Percentiles rank a stretch among this genome's conserved stretches.
These are phyloP conservation scores for Capricornis sumatraensis DNA, from an alignment of 2,113 vertebrate genomes.

Conservation along the genomic window DNA sequence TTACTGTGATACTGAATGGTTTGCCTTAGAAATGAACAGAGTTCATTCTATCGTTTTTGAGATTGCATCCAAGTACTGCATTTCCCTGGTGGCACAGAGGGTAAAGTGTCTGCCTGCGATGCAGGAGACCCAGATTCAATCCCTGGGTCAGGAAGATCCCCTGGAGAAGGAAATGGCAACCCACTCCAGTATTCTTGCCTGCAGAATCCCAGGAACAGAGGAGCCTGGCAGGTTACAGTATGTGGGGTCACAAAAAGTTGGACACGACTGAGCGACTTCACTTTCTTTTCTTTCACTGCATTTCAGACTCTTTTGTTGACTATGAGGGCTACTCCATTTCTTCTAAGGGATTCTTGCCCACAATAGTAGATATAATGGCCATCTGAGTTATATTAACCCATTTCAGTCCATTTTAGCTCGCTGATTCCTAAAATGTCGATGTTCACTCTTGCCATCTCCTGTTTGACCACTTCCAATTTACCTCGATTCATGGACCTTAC, in stretches of 20 bases:
- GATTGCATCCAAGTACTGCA: neutral
- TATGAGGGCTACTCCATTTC: neutral
- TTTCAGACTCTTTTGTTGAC: neutral
- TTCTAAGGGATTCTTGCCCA: neutral
- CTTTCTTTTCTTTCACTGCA: neutral
- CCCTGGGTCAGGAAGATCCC: neutral
- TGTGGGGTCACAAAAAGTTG: neutral
- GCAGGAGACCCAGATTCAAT: neutral
- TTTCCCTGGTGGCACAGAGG: neutral
- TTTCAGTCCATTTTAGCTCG: neutral
- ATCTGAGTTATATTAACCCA: neutral
- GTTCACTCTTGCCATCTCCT: neutral
- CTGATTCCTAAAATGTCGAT: neutral
- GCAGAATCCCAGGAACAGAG: neutral
- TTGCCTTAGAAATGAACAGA: neutral
- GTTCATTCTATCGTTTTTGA: neutral
- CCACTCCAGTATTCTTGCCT: neutral
- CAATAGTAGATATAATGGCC: neutral
- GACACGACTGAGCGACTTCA: neutral
- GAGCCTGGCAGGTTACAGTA: neutral
- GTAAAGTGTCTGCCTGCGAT: neutral
- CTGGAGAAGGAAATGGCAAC: neutral
- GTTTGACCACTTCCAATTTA: neutral
- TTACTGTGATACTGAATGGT: neutral
- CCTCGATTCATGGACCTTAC: neutral